phyloP scores from a whole-genome alignment of 2,113 vertebrate species.

The Actenoides hombroni region DNA sequence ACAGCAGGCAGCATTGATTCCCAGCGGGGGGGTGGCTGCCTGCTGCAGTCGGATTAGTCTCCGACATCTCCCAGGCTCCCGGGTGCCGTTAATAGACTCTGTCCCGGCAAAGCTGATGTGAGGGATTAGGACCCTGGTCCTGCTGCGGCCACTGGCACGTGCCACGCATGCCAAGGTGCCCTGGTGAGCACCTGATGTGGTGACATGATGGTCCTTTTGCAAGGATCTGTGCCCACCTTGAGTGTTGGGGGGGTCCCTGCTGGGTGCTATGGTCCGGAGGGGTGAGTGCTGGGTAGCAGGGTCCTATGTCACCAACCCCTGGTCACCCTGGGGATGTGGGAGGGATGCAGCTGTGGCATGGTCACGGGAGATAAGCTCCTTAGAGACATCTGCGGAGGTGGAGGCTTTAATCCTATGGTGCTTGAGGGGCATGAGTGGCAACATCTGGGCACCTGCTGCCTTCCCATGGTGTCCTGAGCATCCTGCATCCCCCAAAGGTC shows the following conservation, averaged over 20 bases:
- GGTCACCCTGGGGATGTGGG: not conserved
- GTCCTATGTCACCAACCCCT: not conserved
- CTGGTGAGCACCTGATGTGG: accelerated
- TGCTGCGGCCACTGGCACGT: accelerated
- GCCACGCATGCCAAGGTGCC: accelerated
- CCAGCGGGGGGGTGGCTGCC: not conserved
- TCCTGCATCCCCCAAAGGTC: not conserved
- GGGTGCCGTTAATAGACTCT: not conserved
- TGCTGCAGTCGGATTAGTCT: conserved; percentile 1
- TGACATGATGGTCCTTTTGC: accelerated
- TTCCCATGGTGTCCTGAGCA: not conserved
- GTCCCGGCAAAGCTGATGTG: not conserved
- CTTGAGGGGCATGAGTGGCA: not conserved
- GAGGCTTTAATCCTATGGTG: not conserved
- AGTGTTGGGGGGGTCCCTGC: accelerated
- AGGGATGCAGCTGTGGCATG: not conserved
- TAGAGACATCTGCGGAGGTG: not conserved
- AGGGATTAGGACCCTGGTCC: not conserved
- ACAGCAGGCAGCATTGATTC: conserved; percentile 43
- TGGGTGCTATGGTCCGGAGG: not conserved
- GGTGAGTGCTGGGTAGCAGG: not conserved
- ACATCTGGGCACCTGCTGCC: not conserved
- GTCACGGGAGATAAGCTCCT: conserved; percentile 29
- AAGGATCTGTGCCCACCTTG: too few relatives aligned
- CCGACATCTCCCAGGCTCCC: not conserved